Evolutionary conservation across 23 tunicate genomes (phyloP).

Genomic region (Trididemnum clinides): DNA sequence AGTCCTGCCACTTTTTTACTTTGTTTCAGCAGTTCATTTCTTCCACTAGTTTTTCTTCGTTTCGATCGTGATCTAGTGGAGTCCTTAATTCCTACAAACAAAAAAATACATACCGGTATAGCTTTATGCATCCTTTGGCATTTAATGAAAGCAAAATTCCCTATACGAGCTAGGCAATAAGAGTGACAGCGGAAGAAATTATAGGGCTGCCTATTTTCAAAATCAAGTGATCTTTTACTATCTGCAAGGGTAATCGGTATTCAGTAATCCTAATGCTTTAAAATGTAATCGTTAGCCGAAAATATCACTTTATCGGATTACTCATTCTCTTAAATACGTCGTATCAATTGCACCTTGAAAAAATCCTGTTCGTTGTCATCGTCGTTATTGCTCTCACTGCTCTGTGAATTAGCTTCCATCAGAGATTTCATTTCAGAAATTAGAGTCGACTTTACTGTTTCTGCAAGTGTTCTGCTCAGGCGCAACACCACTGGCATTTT

Average conservation of each 20-base stretch:
- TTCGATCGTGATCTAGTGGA: neutral
- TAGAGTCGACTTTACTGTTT: neutral
- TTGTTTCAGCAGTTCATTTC: neutral
- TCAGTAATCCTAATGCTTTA: neutral
- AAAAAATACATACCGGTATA: neutral
- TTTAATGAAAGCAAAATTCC: neutral
- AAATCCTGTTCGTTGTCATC: slow-evolving; percentile 1
- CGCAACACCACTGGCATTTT: neutral
- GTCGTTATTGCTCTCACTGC: neutral
- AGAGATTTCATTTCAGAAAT: neutral
- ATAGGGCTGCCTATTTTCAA: neutral
- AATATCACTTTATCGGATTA: no score
- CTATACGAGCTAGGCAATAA: neutral
- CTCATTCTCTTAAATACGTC: slow-evolving; percentile 4
- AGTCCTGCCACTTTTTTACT: neutral
- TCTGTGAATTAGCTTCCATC: neutral
- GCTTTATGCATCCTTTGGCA: neutral
- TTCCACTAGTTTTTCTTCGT: neutral
- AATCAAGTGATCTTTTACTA: neutral
- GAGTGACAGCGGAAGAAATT: neutral
- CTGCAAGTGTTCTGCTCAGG: neutral
- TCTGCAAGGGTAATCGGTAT: neutral
- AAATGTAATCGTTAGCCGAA: no score
- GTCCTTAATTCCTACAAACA: slow-evolving; percentile 6
- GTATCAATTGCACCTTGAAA: slow-evolving; percentile 15